A percentile compares a stretch with the other conserved stretches of the same genome.
phyloP scores from a whole-genome alignment of 1,140 invertebrate genomes.

The Stegodyphus mimosarum region DNA sequence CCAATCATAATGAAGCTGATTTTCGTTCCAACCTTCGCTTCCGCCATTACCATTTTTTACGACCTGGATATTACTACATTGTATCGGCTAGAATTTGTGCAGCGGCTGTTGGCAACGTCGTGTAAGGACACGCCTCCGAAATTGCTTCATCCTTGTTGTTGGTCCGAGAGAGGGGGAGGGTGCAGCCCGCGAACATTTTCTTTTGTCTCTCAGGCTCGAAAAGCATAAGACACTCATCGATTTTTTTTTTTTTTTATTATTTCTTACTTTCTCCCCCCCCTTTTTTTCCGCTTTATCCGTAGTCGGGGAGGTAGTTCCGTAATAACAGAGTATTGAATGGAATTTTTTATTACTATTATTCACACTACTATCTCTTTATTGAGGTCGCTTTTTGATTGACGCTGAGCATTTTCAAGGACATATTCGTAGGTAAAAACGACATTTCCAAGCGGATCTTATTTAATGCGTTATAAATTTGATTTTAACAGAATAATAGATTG shows the following conservation, averaged over 20 bases:
- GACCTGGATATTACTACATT: neutral
- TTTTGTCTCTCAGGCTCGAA: neutral
- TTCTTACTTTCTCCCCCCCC: neutral
- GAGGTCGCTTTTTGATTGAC: slow-evolving; percentile 29
- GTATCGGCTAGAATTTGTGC: neutral
- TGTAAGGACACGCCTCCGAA: slow-evolving; percentile 28
- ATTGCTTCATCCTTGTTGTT: slow-evolving; percentile 41
- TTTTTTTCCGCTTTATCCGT: too few species aligned
- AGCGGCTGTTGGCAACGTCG: slow-evolving; percentile 25
- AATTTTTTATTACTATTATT: slow-evolving; percentile 17
- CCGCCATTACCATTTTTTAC: slow-evolving; percentile 9
- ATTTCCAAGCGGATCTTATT: neutral
- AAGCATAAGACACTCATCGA: neutral
- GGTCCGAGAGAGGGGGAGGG: too few species aligned
- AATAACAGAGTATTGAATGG: slow-evolving; percentile 14
- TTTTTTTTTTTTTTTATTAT: neutral
- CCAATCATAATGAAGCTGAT: slow-evolving; percentile 26
- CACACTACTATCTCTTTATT: slow-evolving; percentile 1
- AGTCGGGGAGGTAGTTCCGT: neutral
- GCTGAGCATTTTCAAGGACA: slow-evolving; percentile 16
- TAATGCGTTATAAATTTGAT: too few species aligned
- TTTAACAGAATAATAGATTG: too few species aligned
- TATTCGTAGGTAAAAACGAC: too few species aligned
- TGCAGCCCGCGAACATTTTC: too few species aligned
- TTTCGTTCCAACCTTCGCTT: slow-evolving; percentile 4